A percentile compares a stretch with the other conserved stretches of the same genome.
Conservation (phyloP, 2,888 invertebrate species). For the Clistopyga incitator region DNA sequence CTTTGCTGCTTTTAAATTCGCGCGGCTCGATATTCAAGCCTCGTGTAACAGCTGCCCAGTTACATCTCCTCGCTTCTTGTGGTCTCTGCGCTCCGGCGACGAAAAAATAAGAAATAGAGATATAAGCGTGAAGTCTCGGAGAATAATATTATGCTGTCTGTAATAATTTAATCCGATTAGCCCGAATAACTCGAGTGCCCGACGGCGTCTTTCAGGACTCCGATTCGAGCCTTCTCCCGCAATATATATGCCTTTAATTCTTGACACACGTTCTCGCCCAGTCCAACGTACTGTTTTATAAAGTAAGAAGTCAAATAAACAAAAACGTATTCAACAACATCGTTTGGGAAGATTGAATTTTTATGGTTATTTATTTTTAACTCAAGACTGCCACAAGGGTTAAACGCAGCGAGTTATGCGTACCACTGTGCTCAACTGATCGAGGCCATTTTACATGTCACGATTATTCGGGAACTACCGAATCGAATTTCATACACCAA, state of each 20-base stretch:
- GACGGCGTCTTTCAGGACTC: constrained; percentile 57
- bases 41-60: constrained; percentile 7
- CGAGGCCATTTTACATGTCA: not conserved
- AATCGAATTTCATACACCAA: not conserved
- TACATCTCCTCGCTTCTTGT: constrained; percentile 15
- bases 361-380: constrained; percentile 37
- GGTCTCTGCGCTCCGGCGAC: constrained; percentile 19
- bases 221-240: constrained; percentile 33
- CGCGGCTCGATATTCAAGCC: not conserved
- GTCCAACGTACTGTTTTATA: constrained; percentile 26
- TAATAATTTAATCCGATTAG: constrained; percentile 76
- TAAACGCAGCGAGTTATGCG: not conserved
- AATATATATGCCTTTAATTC: constrained; percentile 19
- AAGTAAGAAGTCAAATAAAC: constrained; percentile 9
- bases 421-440: not conserved
- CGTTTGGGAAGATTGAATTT: constrained; percentile 49
- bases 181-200: constrained; percentile 70
- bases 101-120: constrained; percentile 67
- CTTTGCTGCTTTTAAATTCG: constrained; percentile 11
- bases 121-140: constrained; percentile 66
- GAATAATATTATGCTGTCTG: constrained; percentile 76
- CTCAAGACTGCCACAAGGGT: not conserved
- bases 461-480: not conserved
- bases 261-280: constrained; percentile 34
- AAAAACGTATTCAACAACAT: constrained; percentile 24